Evolutionary conservation across 2,888 invertebrate genomes (phyloP), one percentile per base, ranked within the genome.

Genomic region (Phyllotreta cruciferae): DNA sequence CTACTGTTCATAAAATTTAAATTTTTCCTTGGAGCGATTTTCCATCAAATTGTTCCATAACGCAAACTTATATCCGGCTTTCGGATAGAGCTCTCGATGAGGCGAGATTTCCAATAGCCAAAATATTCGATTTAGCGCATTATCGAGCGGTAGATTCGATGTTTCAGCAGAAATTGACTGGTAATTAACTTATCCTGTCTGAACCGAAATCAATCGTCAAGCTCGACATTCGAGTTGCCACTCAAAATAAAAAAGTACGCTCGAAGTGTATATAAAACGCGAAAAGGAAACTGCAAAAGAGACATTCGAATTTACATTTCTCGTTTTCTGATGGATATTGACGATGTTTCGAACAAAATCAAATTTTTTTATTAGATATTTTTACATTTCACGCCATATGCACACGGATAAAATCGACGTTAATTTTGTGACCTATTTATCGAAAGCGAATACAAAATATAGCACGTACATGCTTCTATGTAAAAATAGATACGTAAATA

Each of bases 51-150:
- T 90, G 89, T 90, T 52, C 89, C 90, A 88, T 87, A 90, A 89
- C 90, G 90, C 89, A 89, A 89, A 88, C 89, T 90, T 90, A 91
- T 90, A 90, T 91, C 90, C 91, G 90, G 88, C 82, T 53, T 64
- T 57, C 64, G 55, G 63, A 64, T 64, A 60, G 58, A 63, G 65
- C 50, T 37, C 52, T 49, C 38, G 62, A 64, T 62, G 62, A 64
- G 64, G 56, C 56, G 44, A 36, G 34, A 60, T 60, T 60, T 35
- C 42, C 52, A 60, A 57, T 64, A 61, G 53, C 63, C 64, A 54
- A 68, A 68, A 68, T 62, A 60, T 66, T 64, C 66, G 64, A 66
- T 68, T 66, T 66, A 54, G 62, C 57, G 39, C 62, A 49, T 64
- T 66, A 60, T 65, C 56, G 67, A 63, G 61, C 56, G 64, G 56